Base-by-base conservation (phyloP, 1,140 invertebrate species). In the Drosophila nigromelanica region DNA sequence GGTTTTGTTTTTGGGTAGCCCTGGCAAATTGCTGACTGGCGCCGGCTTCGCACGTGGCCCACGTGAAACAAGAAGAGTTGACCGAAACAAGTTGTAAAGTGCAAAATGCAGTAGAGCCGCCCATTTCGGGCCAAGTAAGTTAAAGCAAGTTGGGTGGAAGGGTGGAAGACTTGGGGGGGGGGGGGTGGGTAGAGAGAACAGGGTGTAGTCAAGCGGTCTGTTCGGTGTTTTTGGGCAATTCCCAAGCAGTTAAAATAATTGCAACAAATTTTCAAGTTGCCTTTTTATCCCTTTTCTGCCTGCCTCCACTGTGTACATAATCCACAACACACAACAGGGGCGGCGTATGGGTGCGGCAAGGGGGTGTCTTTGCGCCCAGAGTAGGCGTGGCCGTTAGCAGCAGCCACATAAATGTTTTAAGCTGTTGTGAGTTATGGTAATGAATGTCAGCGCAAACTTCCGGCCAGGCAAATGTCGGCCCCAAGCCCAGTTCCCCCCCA, bases 351-450 rank as follows among this genome's bases (percentile, higher is more conserved):
- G n/a, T n/a, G n/a, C n/a, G n/a, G n/a, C n/a, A n/a, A n/a, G n/a
- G 43, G 27, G 15, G 3, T 18, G 35, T 33, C 0, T 7, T 0
- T n/a, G 37, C 21, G 1, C 18, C 1, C 8, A n/a, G 3, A 6
- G 42, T 58, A 30, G 55, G 68, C 30, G 51, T 64, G 60, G 76
- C 42, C 35, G 54, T 69, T 35, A 59, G 62, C 74, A 85, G 64
- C 76, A 78, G 79, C 83, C 83, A 79, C 83, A 89, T 89, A 87
- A 89, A 87, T 87, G 82, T 89, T 89, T 89, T 82, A 87, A 87
- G 83, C 83, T 89, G 85, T 89, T 89, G 83, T 89, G 80, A 85
- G 77, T 89, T 89, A 89, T 89, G 83, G 85, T 89, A 89, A 89
- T 89, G 80, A 89, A 89, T 89, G 83, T 89, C 83, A 89, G 85